These are phyloP conservation scores for Idris sp. DNA, from an alignment of 1,140 invertebrate genomes.

Conservation along the genomic window DNA sequence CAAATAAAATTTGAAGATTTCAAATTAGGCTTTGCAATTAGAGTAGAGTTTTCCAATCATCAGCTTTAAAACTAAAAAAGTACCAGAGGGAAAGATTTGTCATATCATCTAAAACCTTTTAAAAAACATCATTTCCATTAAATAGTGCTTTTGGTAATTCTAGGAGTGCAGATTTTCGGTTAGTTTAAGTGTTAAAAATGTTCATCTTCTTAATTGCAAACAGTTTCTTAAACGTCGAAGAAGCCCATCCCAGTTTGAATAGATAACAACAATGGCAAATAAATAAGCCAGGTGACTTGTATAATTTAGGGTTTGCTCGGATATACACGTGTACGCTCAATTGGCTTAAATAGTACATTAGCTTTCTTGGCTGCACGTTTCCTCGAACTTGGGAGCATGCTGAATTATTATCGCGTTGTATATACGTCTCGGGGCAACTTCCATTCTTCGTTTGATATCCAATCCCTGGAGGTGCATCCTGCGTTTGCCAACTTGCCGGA, in stretches of 20 bases:
- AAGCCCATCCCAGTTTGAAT: slow-evolving; percentile 17
- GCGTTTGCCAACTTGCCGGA: slow-evolving; percentile 33
- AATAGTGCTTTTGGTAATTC: no score
- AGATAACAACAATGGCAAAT: slow-evolving; percentile 26
- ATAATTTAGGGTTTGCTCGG: slow-evolving; percentile 35
- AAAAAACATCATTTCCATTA: no score
- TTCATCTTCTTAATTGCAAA: no score
- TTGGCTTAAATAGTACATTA: slow-evolving; percentile 59
- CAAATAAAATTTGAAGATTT: no score
- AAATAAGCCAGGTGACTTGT: slow-evolving; percentile 40
- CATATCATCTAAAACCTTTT: no score
- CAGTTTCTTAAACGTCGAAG: slow-evolving; percentile 17
- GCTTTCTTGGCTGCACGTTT: slow-evolving; percentile 34
- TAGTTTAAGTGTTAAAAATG: no score
- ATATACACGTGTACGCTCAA: slow-evolving; percentile 53
- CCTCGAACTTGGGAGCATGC: slow-evolving; percentile 32
- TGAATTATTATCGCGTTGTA: slow-evolving; percentile 60
- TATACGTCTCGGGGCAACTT: slow-evolving; percentile 22
- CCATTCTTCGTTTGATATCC: slow-evolving; percentile 56
- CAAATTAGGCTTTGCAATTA: no score
- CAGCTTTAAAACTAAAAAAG: no score
- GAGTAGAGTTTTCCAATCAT: no score
- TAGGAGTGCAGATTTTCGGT: no score
- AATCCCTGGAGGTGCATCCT: slow-evolving; percentile 57
- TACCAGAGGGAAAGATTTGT: no score